Percentiles rank a stretch among this genome's conserved stretches.
phyloP scores from a whole-genome alignment of 1,140 invertebrate genomes.

The Bicyclus anynana region DNA sequence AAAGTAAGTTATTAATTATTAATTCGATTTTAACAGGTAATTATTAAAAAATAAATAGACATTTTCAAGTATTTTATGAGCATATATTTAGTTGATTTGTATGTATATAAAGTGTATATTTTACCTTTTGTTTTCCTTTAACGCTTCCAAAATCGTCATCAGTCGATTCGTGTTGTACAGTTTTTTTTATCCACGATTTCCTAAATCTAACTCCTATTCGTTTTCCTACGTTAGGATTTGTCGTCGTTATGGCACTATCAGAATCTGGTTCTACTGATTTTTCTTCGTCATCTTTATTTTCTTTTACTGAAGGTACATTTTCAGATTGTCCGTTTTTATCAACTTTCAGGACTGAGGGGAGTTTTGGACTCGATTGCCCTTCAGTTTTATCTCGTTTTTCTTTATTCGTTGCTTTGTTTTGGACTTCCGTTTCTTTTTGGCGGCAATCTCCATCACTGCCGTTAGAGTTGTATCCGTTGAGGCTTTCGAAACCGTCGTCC shows the following conservation, averaged over 20 bases:
- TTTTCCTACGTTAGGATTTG: constrained; percentile 45
- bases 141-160: constrained; percentile 52
- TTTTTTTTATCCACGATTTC: constrained; percentile 56
- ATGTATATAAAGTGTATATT: constrained; percentile 1
- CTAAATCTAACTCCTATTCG: constrained; percentile 60
- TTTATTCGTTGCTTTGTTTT: constrained; percentile 31
- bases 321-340: constrained; percentile 22
- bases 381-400: constrained; percentile 15
- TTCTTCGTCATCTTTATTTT: constrained; percentile 57
- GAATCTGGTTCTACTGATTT: constrained; percentile 56
- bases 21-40: constrained; percentile 4
- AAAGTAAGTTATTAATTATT: constrained; percentile 30
- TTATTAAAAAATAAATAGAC: constrained; percentile 13
- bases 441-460: constrained; percentile 73
- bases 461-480: constrained; percentile 89
- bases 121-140: constrained; percentile 64
- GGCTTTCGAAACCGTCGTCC: constrained; percentile 91
- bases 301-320: constrained; percentile 27
- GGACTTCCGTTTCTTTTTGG: constrained; percentile 29
- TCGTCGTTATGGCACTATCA: constrained; percentile 50
- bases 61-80: constrained; percentile 9
- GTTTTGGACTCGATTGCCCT: constrained; percentile 18
- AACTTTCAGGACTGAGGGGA: constrained; percentile 14
- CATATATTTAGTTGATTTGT: constrained; percentile 8
- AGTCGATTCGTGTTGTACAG: constrained; percentile 50